A percentile compares a stretch with the other conserved stretches of the same genome.
These are phyloP conservation scores for Epizoanthus stellaris DNA, from an alignment of 92 coral and sea anemone species.

Conservation along the genomic window DNA sequence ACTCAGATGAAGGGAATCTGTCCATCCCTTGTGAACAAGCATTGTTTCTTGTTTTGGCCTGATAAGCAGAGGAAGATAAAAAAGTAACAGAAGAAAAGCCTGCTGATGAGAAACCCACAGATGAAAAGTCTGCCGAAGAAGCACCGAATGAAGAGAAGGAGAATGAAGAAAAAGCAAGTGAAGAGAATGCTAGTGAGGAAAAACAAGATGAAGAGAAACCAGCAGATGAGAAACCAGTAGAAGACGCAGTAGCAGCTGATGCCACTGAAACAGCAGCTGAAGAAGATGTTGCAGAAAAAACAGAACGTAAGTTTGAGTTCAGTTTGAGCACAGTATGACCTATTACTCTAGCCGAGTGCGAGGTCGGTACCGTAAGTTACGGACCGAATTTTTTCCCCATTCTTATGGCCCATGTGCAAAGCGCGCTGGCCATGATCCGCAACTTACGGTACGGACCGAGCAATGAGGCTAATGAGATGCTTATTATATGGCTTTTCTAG, in stretches of 20 bases:
- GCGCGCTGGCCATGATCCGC: too few relatives aligned
- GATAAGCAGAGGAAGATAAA: slow-evolving; percentile 50
- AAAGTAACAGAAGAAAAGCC: slow-evolving; percentile 44
- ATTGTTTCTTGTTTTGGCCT: slow-evolving; percentile 6
- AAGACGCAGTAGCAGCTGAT: slow-evolving; percentile 10
- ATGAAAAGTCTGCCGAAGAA: slow-evolving; percentile 1
- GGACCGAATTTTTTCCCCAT: too few relatives aligned
- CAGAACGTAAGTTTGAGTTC: too few relatives aligned
- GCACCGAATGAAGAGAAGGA: slow-evolving; percentile 45
- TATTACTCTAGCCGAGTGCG: too few relatives aligned
- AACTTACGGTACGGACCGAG: too few relatives aligned
- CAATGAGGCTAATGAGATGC: too few relatives aligned
- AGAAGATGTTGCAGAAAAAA: too few relatives aligned
- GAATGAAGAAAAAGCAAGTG: slow-evolving; percentile 46
- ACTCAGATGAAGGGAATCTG: not conserved
- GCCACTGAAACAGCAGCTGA: slow-evolving; percentile 14
- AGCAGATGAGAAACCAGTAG: slow-evolving; percentile 1
- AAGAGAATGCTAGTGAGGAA: not conserved
- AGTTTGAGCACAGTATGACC: too few relatives aligned
- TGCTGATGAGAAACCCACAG: slow-evolving; percentile 4
- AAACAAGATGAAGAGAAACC: not conserved
- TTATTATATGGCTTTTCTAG: too few relatives aligned
- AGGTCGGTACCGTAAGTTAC: too few relatives aligned
- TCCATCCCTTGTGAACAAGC: not conserved
- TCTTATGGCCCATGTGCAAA: too few relatives aligned